Percentiles rank a stretch among this genome's conserved stretches.
Evolutionary conservation across 92 coral and sea anemone genomes (phyloP).

Genomic region (Parazoanthus swiftii): DNA sequence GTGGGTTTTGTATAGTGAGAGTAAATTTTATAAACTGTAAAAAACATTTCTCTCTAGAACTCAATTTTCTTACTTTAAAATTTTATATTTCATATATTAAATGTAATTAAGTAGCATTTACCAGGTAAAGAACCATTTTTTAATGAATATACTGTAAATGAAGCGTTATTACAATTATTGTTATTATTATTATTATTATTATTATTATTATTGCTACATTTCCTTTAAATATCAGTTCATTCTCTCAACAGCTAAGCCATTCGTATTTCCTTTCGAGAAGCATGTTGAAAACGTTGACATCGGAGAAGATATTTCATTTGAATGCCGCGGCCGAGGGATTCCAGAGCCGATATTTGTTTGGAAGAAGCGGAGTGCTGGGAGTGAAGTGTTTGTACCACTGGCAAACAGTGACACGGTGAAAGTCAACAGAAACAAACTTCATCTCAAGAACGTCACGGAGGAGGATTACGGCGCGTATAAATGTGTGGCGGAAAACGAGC

Average conservation of each 20-base stretch:
- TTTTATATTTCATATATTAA: too few species aligned
- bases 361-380: not conserved
- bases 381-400: not conserved
- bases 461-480: slow-evolving; percentile 55
- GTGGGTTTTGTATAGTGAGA: too few species aligned
- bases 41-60: too few species aligned
- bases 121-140: too few species aligned
- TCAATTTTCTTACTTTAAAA: too few species aligned
- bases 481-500: slow-evolving; percentile 70
- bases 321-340: slow-evolving; percentile 22
- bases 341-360: slow-evolving; percentile 16
- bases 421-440: not conserved
- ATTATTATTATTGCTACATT: too few species aligned
- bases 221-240: not conserved
- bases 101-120: too few species aligned
- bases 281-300: slow-evolving; percentile 11
- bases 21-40: too few species aligned
- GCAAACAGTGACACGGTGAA: not conserved
- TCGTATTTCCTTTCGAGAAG: not conserved
- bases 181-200: too few species aligned
- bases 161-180: too few species aligned
- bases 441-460: slow-evolving; percentile 32
- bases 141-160: too few species aligned
- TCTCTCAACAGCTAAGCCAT: slow-evolving; percentile 14
- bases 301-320: not conserved